These are phyloP conservation scores for Pristionchus mayeri DNA, from an alignment of 2,888 invertebrate species.

Conservation along the genomic window DNA sequence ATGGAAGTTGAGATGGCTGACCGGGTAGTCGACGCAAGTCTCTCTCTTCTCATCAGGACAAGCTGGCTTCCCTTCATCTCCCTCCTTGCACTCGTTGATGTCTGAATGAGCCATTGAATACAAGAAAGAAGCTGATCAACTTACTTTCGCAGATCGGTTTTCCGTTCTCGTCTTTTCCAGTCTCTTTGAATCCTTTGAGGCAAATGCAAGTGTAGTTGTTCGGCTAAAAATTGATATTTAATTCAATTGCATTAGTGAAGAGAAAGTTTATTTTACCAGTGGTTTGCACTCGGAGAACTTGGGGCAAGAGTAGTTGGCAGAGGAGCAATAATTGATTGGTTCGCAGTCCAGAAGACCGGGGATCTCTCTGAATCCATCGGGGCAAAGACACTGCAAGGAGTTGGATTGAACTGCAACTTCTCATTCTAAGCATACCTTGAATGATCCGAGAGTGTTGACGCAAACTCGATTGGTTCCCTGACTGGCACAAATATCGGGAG, in stretches of 20 bases:
- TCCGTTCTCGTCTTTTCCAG: neutral
- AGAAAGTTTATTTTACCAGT: neutral
- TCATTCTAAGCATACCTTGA: constrained; percentile 18
- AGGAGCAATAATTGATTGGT: constrained; percentile 2
- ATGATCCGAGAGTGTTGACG: constrained; percentile 40
- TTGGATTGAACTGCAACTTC: too few relatives aligned
- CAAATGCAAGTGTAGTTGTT: constrained; percentile 40
- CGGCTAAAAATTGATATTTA: neutral
- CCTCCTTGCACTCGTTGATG: constrained; percentile 36
- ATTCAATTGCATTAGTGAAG: neutral
- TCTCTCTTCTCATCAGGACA: neutral
- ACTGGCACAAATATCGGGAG: neutral
- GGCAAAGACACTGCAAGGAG: constrained; percentile 22
- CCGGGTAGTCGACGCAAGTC: neutral
- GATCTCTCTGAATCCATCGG: constrained; percentile 2
- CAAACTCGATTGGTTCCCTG: neutral
- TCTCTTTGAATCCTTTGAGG: neutral
- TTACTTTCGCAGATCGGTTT: constrained; percentile 44
- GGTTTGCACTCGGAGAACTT: neutral
- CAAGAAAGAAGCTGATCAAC: neutral
- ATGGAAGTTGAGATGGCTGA: neutral
- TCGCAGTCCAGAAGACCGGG: constrained; percentile 27
- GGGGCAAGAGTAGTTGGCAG: constrained; percentile 22
- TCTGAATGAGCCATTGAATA: neutral
- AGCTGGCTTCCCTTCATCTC: constrained; percentile 20